Conservation (phyloP, 2,797 vertebrate species). For the Anguilla pacifica region DNA sequence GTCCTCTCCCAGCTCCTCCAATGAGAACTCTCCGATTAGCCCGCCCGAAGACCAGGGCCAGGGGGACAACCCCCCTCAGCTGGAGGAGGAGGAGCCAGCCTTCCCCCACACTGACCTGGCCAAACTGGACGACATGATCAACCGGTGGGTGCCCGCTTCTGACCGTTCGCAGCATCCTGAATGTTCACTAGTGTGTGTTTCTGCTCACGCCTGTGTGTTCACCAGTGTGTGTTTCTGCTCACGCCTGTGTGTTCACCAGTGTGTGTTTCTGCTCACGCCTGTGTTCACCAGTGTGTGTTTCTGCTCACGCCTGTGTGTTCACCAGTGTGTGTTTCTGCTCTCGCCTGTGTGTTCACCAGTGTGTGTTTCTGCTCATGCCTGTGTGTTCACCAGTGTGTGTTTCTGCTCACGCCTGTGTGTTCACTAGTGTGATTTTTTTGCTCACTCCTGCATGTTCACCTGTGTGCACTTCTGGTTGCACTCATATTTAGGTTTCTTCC, state of each 20-base stretch:
- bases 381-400: not conserved
- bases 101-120: slow-evolving; percentile 99
- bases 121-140: slow-evolving; percentile 99
- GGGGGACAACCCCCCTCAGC: slow-evolving; percentile 86
- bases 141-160: slow-evolving; percentile 78
- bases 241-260: not conserved
- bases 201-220: not conserved
- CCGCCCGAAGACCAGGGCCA: slow-evolving; percentile 92
- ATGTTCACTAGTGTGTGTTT: not conserved
- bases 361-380: not conserved
- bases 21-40: slow-evolving; percentile 98
- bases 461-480: not conserved
- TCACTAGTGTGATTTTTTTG: not conserved
- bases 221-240: not conserved
- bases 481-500: slow-evolving; percentile 28
- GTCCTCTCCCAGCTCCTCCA: slow-evolving; percentile 97
- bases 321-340: not conserved
- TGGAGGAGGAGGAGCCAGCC: slow-evolving; percentile 98
- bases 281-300: not conserved
- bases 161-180: not conserved
- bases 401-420: not conserved
- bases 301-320: not conserved
- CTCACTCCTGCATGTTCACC: not conserved
- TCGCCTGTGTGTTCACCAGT: not conserved
- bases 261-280: not conserved